Base-by-base conservation (phyloP, 2,888 invertebrate genomes). In the Agrochola macilenta region DNA sequence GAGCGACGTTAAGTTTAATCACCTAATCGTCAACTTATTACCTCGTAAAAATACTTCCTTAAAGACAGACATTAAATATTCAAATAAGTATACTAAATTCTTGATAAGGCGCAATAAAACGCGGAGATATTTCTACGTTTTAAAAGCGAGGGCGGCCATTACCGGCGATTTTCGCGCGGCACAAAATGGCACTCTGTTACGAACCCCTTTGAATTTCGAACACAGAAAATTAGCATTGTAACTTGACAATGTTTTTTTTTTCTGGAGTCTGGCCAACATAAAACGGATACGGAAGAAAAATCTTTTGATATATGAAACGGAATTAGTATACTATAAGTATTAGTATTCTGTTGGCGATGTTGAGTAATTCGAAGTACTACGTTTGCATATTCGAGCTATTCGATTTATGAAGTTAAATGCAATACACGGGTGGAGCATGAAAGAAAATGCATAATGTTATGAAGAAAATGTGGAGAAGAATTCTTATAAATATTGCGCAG, bases 141-240 rank as follows among this genome's bases (percentile, higher is more conserved):
- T 81, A 74, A 88, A 87, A 84, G 80, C 70, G 61, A 74, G 63
- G 69, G 69, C 54, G 69, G 79, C 87, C 85, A 89, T 91, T 92
- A 89, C 77, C 72, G 70, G 69, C 82, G 79, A 89, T 89, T 91
- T 91, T 87, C 89, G 66, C 81, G 85, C 87, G 85, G 20, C 88
- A 81, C n/a, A 69, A 87, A 88, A 88, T 87, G 78, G 84, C 79
- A 52, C 66, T 76, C 73, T 64, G 76, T 83, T 83, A 86, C 71
- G 74, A 74, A 77, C 80, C 81, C 79, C 76, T 85, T 88, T 87
- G 81, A 86, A 87, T 85, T 81, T 82, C 78, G 79, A 81, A 85
- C 80, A 75, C 60, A 79, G 76, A 82, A 89, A 90, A 88, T 91
- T 85, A 80, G 74, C 81, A 83, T 83, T 84, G 83, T 87, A 86